These are phyloP conservation scores for Pinna nobilis DNA, from an alignment of 1,140 invertebrate genomes.

Conservation along the genomic window DNA sequence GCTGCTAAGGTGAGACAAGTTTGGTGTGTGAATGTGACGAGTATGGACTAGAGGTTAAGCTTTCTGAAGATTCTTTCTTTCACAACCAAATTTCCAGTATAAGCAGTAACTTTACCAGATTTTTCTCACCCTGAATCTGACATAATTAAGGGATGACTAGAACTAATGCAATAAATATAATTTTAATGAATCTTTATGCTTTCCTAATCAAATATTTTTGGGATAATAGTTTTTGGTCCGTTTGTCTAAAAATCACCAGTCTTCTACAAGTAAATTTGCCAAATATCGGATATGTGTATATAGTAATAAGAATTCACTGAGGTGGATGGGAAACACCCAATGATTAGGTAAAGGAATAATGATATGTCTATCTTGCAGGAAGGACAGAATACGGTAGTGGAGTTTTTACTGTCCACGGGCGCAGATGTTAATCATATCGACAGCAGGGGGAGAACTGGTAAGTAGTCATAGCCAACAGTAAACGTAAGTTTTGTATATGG, in stretches of 20 bases:
- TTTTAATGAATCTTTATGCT: no score
- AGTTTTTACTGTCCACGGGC: constrained; percentile 38
- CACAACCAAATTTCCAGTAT: no score
- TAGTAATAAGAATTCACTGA: not conserved
- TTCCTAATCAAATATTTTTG: no score
- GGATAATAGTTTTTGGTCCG: no score
- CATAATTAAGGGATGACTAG: no score
- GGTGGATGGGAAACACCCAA: not conserved
- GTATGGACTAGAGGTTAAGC: not conserved
- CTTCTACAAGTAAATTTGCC: not conserved
- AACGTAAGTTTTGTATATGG: not conserved
- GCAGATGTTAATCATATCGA: constrained; percentile 42
- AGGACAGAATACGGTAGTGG: constrained; percentile 32
- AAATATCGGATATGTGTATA: not conserved
- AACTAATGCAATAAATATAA: no score
- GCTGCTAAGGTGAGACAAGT: constrained; percentile 65
- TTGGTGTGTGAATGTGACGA: not conserved
- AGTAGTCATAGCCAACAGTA: not conserved
- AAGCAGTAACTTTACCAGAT: no score
- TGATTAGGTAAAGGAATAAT: not conserved
- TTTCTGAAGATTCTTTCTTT: no score
- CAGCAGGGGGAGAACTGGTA: constrained; percentile 51
- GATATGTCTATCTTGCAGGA: constrained; percentile 38
- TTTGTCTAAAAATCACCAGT: no score
- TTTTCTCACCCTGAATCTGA: no score